phyloP scores from a whole-genome alignment of 2,797 vertebrate genomes.

The Periophthalmus magnuspinnatus region DNA sequence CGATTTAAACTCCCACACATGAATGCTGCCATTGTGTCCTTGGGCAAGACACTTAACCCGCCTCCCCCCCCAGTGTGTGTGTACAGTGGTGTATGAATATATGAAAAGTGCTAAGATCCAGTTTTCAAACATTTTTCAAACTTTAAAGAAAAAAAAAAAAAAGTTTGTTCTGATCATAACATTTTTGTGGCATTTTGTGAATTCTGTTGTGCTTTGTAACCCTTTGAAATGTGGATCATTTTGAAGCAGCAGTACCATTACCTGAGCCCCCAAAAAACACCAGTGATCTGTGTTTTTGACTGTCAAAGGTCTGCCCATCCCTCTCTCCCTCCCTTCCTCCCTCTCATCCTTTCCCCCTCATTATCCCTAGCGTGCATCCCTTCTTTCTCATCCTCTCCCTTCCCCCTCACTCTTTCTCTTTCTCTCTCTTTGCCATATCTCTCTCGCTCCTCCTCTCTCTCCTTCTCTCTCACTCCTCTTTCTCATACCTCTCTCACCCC shows the following conservation, averaged over 20 bases:
- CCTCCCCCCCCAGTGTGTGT: no score
- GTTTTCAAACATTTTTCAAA: no score
- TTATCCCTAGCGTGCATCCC: background rate
- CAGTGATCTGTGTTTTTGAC: background rate
- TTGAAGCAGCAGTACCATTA: background rate
- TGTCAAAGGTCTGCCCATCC: background rate
- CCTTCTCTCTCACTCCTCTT: background rate
- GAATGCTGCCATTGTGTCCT: no score
- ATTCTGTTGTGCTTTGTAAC: background rate
- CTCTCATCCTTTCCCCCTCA: background rate
- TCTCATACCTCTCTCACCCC: no score
- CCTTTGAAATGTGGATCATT: background rate
- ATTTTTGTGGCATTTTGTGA: background rate
- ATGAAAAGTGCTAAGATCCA: no score
- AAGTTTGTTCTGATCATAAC: background rate
- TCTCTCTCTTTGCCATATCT: no score
- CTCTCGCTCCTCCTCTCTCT: no score
- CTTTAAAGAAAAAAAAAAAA: no score
- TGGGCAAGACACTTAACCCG: no score
- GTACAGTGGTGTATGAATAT: no score
- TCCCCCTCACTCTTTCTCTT: constrained; percentile 12
- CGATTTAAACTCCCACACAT: no score
- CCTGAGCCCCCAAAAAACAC: background rate
- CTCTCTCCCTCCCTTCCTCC: background rate
- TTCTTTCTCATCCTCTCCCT: background rate